Conservation (phyloP, 1,140 invertebrate genomes). For the Neodiprion pinetum region DNA sequence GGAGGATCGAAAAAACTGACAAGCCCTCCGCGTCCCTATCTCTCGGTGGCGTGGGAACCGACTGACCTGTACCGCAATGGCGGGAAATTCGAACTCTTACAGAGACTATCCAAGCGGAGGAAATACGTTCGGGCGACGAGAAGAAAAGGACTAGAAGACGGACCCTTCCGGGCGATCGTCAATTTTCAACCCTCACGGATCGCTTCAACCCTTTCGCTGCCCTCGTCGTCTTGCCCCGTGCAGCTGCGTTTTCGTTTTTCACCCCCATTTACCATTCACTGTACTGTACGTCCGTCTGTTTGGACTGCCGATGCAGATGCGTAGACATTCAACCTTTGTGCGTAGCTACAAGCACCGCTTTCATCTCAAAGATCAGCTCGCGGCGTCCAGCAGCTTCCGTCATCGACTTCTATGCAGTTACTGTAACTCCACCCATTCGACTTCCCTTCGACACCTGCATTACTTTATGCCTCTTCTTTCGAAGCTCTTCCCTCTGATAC, state of each 20-base stretch:
- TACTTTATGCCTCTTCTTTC: too few relatives aligned
- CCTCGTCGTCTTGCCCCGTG: background rate
- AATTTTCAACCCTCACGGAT: background rate
- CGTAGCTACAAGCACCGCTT: background rate
- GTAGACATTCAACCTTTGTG: background rate
- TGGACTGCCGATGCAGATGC: slow-evolving; percentile 3
- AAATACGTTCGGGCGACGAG: too few relatives aligned
- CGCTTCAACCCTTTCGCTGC: background rate
- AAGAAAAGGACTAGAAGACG: background rate
- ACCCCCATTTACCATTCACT: background rate
- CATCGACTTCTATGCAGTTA: too few relatives aligned
- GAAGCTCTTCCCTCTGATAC: too few relatives aligned
- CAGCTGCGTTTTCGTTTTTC: background rate
- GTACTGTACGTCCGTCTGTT: background rate
- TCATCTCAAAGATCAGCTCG: background rate
- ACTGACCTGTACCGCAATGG: background rate
- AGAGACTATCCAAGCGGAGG: too few relatives aligned
- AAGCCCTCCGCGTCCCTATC: background rate
- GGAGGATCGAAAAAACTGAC: background rate
- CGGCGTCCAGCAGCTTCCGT: background rate
- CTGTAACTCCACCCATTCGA: background rate
- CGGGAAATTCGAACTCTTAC: background rate
- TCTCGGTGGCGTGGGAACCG: background rate
- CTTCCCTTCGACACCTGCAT: background rate
- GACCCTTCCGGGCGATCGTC: background rate